Conservation (phyloP, 2,888 invertebrate species). For the Drosophila acutilabella region DNA sequence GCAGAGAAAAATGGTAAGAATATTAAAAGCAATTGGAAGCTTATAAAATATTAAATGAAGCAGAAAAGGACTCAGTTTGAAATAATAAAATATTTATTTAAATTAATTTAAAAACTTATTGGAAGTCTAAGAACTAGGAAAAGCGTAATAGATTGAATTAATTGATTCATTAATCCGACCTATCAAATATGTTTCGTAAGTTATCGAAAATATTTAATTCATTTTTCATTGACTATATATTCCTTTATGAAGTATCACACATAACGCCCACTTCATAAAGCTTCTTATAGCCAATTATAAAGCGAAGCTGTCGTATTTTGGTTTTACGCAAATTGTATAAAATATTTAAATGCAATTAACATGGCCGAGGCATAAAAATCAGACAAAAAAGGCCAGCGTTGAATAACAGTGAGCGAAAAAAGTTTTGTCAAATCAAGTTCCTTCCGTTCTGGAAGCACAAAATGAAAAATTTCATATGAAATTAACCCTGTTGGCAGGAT, state of each 20-base stretch:
- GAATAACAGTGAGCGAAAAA: constrained; percentile 40
- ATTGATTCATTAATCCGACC: no score
- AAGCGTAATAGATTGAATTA: no score
- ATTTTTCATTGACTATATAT: no score
- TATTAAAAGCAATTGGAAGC: neutral
- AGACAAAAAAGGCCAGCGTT: constrained; percentile 25
- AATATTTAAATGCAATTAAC: constrained; percentile 79
- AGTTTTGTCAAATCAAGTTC: constrained; percentile 78
- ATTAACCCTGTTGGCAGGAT: constrained; percentile 74
- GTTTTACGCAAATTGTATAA: constrained; percentile 66
- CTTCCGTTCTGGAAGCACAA: constrained; percentile 71
- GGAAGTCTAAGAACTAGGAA: no score
- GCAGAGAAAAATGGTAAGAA: neutral
- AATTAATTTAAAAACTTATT: no score
- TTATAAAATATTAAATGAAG: neutral
- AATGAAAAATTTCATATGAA: constrained; percentile 79
- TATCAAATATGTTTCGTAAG: no score
- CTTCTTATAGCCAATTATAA: constrained; percentile 38
- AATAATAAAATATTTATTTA: no score
- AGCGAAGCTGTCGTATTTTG: constrained; percentile 32
- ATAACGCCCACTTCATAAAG: constrained; percentile 2
- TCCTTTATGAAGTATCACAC: no score
- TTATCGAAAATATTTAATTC: no score
- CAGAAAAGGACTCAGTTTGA: neutral
- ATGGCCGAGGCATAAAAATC: constrained; percentile 48